A percentile compares a stretch with the other conserved stretches of the same genome.
These are phyloP conservation scores for Neodiprion fabricii DNA, from an alignment of 1,140 invertebrate species.

Conservation along the genomic window DNA sequence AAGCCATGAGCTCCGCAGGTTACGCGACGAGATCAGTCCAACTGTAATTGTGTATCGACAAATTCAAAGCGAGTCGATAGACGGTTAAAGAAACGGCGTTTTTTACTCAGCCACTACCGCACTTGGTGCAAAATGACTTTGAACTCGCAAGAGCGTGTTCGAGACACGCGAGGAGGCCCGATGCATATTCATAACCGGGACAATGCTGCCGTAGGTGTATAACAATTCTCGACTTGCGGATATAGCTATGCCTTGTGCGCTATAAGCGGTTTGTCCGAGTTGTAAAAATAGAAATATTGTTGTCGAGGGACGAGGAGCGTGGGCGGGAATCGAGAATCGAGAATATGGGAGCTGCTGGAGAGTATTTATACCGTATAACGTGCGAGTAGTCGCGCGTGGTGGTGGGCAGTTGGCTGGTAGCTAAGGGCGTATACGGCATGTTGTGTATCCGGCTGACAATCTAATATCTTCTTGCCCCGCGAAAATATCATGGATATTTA, in stretches of 20 bases:
- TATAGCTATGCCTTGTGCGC: conserved; percentile 5
- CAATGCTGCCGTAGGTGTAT: neutral
- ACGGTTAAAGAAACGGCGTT: neutral
- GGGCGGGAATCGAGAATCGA: conserved; percentile 2
- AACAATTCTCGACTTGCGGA: conserved; percentile 23
- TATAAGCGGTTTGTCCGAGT: conserved; percentile 28
- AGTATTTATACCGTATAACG: too few species aligned
- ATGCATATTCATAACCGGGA: conserved; percentile 7
- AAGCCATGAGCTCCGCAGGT: too few species aligned
- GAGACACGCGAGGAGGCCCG: neutral
- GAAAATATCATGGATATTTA: conserved; percentile 1
- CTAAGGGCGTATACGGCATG: conserved; percentile 40
- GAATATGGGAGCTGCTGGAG: conserved; percentile 37
- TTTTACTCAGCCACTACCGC: neutral
- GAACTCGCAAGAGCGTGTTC: too few species aligned
- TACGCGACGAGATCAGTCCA: too few species aligned
- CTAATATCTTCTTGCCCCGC: conserved; percentile 36
- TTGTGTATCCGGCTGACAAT: conserved; percentile 44
- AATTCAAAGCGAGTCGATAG: too few species aligned
- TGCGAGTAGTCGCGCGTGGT: conserved; percentile 42
- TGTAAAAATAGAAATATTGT: conserved; percentile 29
- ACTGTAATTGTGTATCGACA: too few species aligned
- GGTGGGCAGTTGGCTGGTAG: conserved; percentile 41
- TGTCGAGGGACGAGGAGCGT: conserved; percentile 17
- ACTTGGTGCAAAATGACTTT: neutral